Evolutionary conservation across 2,797 vertebrate genomes (phyloP).

Genomic region (Alauda arvensis): DNA sequence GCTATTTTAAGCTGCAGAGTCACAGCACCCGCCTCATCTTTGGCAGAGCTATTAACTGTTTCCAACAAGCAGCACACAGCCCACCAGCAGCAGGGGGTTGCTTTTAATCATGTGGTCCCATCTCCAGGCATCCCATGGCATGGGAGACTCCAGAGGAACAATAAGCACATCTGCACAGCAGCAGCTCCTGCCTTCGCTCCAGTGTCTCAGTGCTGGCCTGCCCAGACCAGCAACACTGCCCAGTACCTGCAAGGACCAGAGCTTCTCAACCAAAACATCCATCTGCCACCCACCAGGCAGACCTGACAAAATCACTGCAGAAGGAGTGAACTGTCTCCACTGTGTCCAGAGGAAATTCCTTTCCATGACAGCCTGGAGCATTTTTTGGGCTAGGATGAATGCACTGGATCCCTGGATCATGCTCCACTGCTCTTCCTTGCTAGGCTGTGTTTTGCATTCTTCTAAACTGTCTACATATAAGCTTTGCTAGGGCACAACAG

Average conservation of each 20-base stretch:
- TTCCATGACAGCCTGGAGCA: background rate
- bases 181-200: background rate
- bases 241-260: background rate
- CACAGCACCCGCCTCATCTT: background rate
- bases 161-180: rapidly evolving
- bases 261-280: background rate
- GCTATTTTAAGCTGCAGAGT: slow-evolving; percentile 56
- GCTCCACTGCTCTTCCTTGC: background rate
- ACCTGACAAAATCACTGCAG: background rate
- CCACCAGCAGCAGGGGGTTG: background rate
- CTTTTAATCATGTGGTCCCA: background rate
- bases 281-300: background rate
- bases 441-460: background rate
- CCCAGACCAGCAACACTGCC: background rate
- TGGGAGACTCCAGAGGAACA: background rate
- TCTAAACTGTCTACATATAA: background rate
- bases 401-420: background rate
- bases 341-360: background rate
- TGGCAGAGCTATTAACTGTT: slow-evolving; percentile 12
- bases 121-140: background rate
- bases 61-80: background rate
- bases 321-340: background rate
- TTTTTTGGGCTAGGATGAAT: background rate
- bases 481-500: background rate
- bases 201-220: background rate